These are phyloP conservation scores for Linnaemya vulpina DNA, from an alignment of 2,888 invertebrate species.

Conservation along the genomic window DNA sequence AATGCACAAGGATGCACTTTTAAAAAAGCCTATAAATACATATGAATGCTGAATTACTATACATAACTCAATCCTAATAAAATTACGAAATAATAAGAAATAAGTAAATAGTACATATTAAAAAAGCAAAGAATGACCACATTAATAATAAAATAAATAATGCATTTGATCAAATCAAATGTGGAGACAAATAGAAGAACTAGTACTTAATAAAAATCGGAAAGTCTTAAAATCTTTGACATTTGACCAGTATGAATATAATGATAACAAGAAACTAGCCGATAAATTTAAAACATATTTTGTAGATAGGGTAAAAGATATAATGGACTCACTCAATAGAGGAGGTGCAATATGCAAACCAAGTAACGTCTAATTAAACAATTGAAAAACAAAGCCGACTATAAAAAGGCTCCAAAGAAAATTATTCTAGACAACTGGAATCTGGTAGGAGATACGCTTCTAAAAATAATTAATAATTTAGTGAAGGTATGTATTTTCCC, in stretches of 20 bases:
- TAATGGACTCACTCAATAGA: background rate
- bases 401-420: too few species aligned
- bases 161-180: background rate
- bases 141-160: background rate
- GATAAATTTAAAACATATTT: background rate
- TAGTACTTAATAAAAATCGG: background rate
- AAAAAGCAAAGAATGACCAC: background rate
- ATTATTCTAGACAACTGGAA: background rate
- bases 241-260: background rate
- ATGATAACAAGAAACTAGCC: background rate
- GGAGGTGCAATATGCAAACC: background rate
- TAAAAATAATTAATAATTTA: background rate
- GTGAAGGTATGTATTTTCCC: background rate
- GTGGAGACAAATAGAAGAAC: background rate
- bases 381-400: background rate
- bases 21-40: background rate
- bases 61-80: too few species aligned
- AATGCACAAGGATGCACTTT: too few species aligned
- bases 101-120: background rate
- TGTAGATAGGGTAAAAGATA: background rate
- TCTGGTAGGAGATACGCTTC: background rate
- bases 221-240: background rate
- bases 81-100: background rate
- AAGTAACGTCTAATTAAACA: background rate
- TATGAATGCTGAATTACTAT: too few species aligned